phyloP scores from a whole-genome alignment of 2,888 invertebrate species.

The Carcina quercana region DNA sequence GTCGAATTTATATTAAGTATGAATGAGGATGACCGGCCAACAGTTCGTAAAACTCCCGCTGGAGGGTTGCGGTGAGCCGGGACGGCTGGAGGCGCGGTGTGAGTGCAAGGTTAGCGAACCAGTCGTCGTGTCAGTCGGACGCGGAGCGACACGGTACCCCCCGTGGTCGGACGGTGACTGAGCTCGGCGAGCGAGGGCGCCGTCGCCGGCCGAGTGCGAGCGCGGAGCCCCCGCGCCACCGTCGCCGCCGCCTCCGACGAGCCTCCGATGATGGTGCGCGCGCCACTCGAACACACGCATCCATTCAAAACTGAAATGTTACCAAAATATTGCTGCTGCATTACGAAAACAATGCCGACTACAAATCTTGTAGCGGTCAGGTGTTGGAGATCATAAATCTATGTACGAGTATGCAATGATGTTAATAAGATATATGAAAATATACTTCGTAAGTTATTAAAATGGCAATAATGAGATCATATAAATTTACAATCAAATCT shows the following conservation, averaged over 20 bases:
- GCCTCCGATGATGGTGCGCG: conserved; percentile 44
- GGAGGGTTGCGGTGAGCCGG: conserved; percentile 25
- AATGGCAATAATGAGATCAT: no score
- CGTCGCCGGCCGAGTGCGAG: conserved; percentile 45
- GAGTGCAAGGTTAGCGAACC: conserved; percentile 42
- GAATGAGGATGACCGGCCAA: conserved; percentile 28
- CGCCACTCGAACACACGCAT: conserved; percentile 32
- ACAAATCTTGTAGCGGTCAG: no score
- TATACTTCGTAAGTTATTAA: no score
- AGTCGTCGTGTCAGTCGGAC: conserved; percentile 33
- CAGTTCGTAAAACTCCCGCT: conserved; percentile 30
- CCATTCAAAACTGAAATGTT: no score
- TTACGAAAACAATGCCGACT: no score
- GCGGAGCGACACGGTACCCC: conserved; percentile 36
- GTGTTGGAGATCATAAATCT: no score
- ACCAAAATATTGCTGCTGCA: no score
- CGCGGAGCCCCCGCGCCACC: conserved; percentile 34
- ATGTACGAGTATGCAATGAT: no score
- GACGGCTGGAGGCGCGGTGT: conserved; percentile 38
- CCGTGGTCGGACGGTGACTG: conserved; percentile 55
- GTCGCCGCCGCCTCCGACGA: conserved; percentile 26
- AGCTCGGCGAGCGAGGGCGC: conserved; percentile 57
- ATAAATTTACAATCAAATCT: no score
- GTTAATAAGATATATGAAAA: no score
- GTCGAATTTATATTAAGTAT: conserved; percentile 38